These are phyloP conservation scores for Chrysaora quinquecirrha DNA, from an alignment of 30 jellyfish, hydroid and myxozoan genomes.

Conservation along the genomic window DNA sequence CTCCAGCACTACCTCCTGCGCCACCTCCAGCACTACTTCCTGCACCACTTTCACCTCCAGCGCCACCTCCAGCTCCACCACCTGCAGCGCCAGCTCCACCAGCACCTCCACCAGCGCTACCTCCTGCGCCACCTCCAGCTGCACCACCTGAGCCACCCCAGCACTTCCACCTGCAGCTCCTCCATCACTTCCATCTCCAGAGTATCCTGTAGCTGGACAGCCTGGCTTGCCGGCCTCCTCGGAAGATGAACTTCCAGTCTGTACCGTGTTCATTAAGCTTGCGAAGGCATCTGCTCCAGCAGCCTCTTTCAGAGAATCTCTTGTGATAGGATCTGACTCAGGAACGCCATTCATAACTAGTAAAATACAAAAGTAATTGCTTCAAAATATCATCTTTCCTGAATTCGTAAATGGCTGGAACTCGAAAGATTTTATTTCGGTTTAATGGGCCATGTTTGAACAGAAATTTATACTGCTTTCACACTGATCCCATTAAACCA, in stretches of 20 bases:
- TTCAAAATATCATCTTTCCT: no score
- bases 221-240: constrained; percentile 94
- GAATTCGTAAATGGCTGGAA: no score
- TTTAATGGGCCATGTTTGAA: no score
- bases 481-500: no score
- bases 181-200: constrained; percentile 47
- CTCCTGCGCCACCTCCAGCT: constrained; percentile 29
- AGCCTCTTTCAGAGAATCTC: constrained; percentile 79
- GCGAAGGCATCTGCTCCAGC: constrained; percentile 62
- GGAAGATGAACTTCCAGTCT: constrained; percentile 91
- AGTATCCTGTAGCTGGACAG: constrained; percentile 48
- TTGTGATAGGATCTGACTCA: constrained; percentile 58
- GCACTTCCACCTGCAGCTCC: constrained; percentile 42
- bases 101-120: constrained; percentile 38
- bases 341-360: constrained; percentile 91
- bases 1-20: constrained; percentile 58
- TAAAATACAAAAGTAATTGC: no score
- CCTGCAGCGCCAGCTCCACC: constrained; percentile 41
- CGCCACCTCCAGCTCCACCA: constrained; percentile 33
- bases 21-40: constrained; percentile 46
- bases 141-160: constrained; percentile 31
- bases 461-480: no score
- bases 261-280: constrained; percentile 76
- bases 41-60: constrained; percentile 20
- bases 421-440: no score